Evolutionary conservation across 2,113 vertebrate species (phyloP), one percentile per base, ranked within the genome.

Genomic region (Ancistrus triradiatus): DNA sequence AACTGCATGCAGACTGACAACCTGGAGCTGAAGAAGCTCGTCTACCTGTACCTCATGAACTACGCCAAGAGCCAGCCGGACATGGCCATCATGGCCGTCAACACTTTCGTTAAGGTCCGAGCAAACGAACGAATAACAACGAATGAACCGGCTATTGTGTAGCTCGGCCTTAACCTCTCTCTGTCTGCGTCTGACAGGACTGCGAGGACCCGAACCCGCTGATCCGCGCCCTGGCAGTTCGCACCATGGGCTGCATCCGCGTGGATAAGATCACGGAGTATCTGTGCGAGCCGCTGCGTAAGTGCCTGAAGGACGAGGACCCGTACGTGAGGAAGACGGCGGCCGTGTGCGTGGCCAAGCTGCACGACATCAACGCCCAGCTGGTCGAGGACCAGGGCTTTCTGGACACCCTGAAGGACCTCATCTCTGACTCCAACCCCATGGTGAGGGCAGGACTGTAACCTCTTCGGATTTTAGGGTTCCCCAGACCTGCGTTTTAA

Each of bases 1-100:
- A 99, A 99, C 88, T 99, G 96, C 80, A 99, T 99, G 96, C 96
- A 99, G 82, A 99, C 96, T 0, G 96, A 99, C 78, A 99, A 99
- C 79, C 85, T 99, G 77, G 96, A 99, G 55, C 88, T 99, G 79
- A 99, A 99, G 84, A 99, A 99, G 80, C 83, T 99, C 76, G 96
- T 99, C 59, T 99, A 99, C 78, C 87, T 99, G 19, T 99, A 99
- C 79, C 81, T 99, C 80, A 99, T 99, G 96, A 99, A 99, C 84
- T 99, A 99, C 0, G 96, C 96, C 79, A 99, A 99, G 83, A 98
- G 95, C 78, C 96, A 99, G 80, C 96, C 96, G 0, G 96, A 99
- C 84, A 99, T 99, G 96, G 96, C 96, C 68, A 99, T 99, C 70
- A 99, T 99, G 96, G 95, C 96, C 0, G 96, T 99, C 56, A 99